These are phyloP conservation scores for Mesoclemmys tuberculata DNA, from an alignment of 2,113 vertebrate genomes.

Conservation along the genomic window DNA sequence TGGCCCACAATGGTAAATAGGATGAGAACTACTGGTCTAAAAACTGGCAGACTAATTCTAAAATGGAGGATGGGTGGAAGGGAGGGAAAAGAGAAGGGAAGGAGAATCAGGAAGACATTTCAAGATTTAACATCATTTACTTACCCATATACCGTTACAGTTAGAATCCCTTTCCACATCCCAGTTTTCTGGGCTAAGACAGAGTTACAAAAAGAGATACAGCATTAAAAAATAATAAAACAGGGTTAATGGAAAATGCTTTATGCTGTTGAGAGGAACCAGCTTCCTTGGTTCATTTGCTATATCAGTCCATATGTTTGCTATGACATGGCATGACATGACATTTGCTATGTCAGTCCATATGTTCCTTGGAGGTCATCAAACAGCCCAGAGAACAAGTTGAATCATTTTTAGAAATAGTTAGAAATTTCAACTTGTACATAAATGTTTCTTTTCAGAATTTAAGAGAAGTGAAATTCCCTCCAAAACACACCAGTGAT, in stretches of 20 bases:
- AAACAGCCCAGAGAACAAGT: background rate
- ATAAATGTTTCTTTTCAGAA: fast-evolving
- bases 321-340: too few relatives aligned
- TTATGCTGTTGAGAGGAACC: background rate
- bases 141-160: slow-evolving; percentile 86
- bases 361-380: background rate
- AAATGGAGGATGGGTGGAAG: background rate
- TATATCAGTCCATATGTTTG: background rate
- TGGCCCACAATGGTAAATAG: too few relatives aligned
- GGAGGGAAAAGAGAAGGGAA: slow-evolving; percentile 9
- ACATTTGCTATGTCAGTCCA: too few relatives aligned
- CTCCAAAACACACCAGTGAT: background rate
- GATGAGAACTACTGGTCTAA: background rate
- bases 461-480: background rate
- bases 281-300: background rate
- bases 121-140: background rate
- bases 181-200: slow-evolving; percentile 77
- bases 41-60: background rate
- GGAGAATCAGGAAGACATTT: background rate
- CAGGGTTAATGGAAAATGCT: fast-evolving
- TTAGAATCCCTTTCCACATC: slow-evolving; percentile 78
- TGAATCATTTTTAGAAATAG: background rate
- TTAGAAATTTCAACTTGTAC: background rate
- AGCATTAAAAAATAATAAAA: background rate
- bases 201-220: background rate